A percentile compares a stretch with the other conserved stretches of the same genome.
phyloP scores from a whole-genome alignment of 2,888 invertebrate genomes.

The Physocephala rufipes region DNA sequence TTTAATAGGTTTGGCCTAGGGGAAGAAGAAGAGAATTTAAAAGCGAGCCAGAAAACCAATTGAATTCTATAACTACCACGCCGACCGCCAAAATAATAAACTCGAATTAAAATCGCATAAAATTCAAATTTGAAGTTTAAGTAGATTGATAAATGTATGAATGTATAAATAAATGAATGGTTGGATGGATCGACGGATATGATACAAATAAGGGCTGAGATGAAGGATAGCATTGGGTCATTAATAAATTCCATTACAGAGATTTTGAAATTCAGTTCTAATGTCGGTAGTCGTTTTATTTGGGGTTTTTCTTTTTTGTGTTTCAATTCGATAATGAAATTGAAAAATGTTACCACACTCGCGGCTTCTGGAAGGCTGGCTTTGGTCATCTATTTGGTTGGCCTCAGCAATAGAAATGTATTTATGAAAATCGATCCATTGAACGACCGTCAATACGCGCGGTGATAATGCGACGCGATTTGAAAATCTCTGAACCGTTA shows the following conservation, averaged over 20 bases:
- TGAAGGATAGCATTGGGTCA: too few species aligned
- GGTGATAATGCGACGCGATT: constrained; percentile 6
- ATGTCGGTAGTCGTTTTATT: too few species aligned
- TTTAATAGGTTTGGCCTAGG: too few species aligned
- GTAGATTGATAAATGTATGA: neutral
- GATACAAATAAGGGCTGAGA: too few species aligned
- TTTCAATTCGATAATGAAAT: too few species aligned
- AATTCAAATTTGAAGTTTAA: constrained; percentile 20
- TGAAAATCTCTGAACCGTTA: constrained; percentile 21
- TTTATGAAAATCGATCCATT: constrained; percentile 19
- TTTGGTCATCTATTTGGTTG: too few species aligned
- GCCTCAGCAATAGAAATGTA: neutral
- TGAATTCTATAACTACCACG: constrained; percentile 7
- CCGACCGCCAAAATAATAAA: constrained; percentile 3
- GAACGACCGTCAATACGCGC: constrained; percentile 7
- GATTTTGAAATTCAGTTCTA: too few species aligned
- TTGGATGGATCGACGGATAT: neutral
- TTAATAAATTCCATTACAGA: too few species aligned
- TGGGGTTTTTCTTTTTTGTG: too few species aligned
- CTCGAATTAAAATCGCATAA: constrained; percentile 25
- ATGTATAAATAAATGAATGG: neutral
- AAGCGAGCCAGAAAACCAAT: constrained; percentile 13
- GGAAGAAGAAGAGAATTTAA: too few species aligned
- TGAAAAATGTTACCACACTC: too few species aligned
- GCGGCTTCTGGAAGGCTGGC: too few species aligned